Percentiles rank a stretch among this genome's conserved stretches.
Conservation (phyloP, 2,797 vertebrate species). For the Etheostoma perlongum region DNA sequence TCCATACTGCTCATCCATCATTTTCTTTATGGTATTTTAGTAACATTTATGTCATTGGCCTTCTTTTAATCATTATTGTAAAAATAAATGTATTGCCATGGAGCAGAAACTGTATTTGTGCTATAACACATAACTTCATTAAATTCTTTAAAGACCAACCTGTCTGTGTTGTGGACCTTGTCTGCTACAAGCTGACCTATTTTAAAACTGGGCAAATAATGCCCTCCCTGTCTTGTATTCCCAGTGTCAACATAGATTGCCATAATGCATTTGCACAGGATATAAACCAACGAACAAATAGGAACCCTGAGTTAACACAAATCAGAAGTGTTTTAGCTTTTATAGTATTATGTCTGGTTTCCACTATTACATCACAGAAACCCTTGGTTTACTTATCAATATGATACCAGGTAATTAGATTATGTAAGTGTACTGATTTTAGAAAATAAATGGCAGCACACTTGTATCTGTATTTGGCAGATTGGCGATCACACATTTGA, state of each 20-base stretch:
- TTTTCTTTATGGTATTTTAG: background rate
- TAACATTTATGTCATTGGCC: background rate
- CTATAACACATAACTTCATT: background rate
- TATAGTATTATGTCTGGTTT: slow-evolving; percentile 11
- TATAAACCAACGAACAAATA: slow-evolving; percentile 42
- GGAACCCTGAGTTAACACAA: slow-evolving; percentile 44
- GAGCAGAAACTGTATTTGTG: background rate
- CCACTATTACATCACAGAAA: slow-evolving; percentile 13
- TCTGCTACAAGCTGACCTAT: slow-evolving; percentile 34
- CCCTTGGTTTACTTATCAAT: background rate
- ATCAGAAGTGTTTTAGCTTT: slow-evolving; percentile 38
- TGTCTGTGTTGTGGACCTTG: background rate
- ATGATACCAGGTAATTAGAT: slow-evolving; percentile 5
- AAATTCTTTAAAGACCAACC: background rate
- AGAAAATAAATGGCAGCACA: background rate
- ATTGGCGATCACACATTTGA: background rate
- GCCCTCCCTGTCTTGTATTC: slow-evolving; percentile 18
- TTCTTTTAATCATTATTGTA: background rate
- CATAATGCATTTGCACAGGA: slow-evolving; percentile 58
- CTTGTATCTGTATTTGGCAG: background rate
- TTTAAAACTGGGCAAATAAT: slow-evolving; percentile 44
- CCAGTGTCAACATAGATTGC: slow-evolving; percentile 53
- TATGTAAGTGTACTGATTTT: background rate
- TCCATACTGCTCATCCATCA: background rate
- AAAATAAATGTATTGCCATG: background rate